Base-by-base conservation (phyloP, 2,888 invertebrate genomes). In the Mechanitis mazaeus region DNA sequence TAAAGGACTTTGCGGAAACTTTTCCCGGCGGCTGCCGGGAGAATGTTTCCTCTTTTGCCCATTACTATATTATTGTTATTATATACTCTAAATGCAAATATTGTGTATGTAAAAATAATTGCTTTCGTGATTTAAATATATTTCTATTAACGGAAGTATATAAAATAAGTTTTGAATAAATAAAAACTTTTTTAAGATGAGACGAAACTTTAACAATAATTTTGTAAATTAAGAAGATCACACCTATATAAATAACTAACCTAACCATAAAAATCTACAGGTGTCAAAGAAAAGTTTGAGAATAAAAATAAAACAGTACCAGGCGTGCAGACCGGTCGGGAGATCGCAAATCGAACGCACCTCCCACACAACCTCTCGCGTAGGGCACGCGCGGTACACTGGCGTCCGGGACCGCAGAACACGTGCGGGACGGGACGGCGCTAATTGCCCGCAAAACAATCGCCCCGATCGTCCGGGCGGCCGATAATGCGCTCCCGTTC, bases 381-480 rank as follows among this genome's bases (percentile, higher is more conserved):
- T 77, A 73, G 79, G 79, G 78, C 79, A 83, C 86, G 84, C 87
- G 87, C 86, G 86, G 86, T 80, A 80, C 81, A 89, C 88, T 88
- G 85, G 69, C 77, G 63, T 54, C 59, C 59, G 68, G 67, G 70
- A 68, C 73, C 71, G 54, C 59, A 57, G 66, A 56, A 63, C 68
- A 65, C 87, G 87, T 84, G 84, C 87, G 75, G 73, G 71, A 64
- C 71, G 79, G 77, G 76, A 75, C 78, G 72, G 64, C 79, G 84
- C 89, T 89, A 88, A 87, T 89, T 87, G 87, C 83, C 87, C 88
- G 85, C 90, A 83, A 89, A 89, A 88, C 88, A 86, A 85, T 86
- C 85, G 84, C 77, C 75, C 77, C 80, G 79, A 77, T 81, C 74
- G 74, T 72, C 76, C 75, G 76, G 72, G 69, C 71, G 70, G 70